Percentiles rank a stretch among this genome's conserved stretches.
Evolutionary conservation across 2,888 invertebrate species (phyloP).

Genomic region (Pachycephus smyrnensis): DNA sequence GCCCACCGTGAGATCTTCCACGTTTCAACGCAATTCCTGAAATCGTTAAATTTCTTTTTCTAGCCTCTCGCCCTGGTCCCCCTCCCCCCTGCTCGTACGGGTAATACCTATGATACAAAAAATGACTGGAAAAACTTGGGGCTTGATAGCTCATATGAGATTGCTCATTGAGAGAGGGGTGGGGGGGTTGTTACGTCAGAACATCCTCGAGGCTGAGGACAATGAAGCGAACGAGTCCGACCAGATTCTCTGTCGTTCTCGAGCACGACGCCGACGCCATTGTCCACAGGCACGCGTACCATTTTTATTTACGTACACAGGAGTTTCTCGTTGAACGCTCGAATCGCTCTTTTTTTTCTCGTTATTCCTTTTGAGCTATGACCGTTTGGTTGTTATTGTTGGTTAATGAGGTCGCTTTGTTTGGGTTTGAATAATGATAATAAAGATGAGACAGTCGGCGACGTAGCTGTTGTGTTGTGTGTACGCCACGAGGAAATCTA

Average conservation of each 20-base stretch:
- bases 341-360: background rate
- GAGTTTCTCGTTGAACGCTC: no score
- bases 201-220: background rate
- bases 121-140: background rate
- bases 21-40: background rate
- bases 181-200: background rate
- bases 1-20: constrained; percentile 32
- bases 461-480: no score
- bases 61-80: background rate
- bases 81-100: no score
- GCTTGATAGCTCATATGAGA: background rate
- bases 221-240: background rate
- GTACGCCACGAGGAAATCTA: no score
- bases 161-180: background rate
- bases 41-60: background rate
- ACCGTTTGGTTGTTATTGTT: background rate
- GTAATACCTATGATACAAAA: background rate
- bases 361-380: background rate
- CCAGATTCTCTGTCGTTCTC: background rate
- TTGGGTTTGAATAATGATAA: background rate
- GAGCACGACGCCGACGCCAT: background rate
- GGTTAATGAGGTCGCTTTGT: background rate
- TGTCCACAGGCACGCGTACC: background rate
- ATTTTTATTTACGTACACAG: background rate
- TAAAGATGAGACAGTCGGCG: background rate